These are phyloP conservation scores for Motacilla tschutschensis DNA, from an alignment of 2,113 vertebrate species.

Conservation along the genomic window DNA sequence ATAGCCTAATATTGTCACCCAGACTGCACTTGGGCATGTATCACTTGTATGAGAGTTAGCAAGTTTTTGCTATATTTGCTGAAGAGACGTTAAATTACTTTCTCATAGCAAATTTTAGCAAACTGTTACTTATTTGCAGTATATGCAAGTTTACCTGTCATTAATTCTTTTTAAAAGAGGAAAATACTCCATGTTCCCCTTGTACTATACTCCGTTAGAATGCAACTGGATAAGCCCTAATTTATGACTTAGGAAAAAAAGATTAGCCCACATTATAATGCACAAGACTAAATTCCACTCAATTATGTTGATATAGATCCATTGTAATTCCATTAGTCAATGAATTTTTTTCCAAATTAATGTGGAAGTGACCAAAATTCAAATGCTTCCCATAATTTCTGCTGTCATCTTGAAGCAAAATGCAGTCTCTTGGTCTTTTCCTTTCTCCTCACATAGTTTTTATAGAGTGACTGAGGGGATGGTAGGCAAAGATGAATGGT, in stretches of 20 bases:
- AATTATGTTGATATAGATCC: background rate
- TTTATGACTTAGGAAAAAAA: background rate
- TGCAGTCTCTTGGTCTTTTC: background rate
- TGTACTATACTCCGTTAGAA: background rate
- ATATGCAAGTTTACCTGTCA: background rate
- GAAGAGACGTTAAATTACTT: background rate
- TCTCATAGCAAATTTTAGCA: background rate
- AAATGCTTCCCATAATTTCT: background rate
- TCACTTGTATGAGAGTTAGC: background rate
- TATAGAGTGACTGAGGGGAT: background rate
- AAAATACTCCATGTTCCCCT: background rate
- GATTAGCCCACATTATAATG: background rate
- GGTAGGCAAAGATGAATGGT: background rate
- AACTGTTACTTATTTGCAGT: background rate
- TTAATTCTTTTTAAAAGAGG: background rate
- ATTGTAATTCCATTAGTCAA: slow-evolving; percentile 15
- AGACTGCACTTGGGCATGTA: background rate
- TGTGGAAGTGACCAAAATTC: background rate
- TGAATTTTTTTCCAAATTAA: slow-evolving; percentile 18
- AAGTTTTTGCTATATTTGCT: background rate
- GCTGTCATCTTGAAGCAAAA: background rate
- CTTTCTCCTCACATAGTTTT: background rate
- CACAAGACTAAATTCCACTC: background rate
- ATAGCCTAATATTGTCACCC: background rate
- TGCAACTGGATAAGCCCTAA: background rate